Conservation (phyloP, 2,888 invertebrate genomes). For the Oscheius myriophilus region DNA sequence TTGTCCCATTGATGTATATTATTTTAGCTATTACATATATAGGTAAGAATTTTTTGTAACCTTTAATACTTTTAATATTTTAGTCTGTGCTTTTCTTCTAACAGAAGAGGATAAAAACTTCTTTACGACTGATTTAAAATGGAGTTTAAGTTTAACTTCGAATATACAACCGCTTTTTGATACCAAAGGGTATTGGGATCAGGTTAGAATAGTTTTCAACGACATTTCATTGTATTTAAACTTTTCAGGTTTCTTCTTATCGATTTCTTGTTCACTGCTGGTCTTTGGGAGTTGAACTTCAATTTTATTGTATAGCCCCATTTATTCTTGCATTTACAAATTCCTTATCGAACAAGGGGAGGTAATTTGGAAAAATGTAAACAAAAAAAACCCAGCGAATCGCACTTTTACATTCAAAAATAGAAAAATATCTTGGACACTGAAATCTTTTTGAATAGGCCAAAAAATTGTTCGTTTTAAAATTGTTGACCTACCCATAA, state of each 20-base stretch:
- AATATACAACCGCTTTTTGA: slow-evolving; percentile 24
- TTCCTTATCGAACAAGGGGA: too few species aligned
- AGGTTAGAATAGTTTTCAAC: slow-evolving; percentile 13
- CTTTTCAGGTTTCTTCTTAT: slow-evolving; percentile 7
- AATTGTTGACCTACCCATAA: too few species aligned
- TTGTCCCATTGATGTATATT: slow-evolving; percentile 14
- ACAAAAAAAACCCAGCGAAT: too few species aligned
- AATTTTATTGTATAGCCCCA: slow-evolving; percentile 22
- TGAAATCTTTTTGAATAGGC: too few species aligned
- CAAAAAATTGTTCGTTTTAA: too few species aligned
- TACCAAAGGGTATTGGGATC: slow-evolving; percentile 20
- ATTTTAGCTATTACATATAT: slow-evolving; percentile 8
- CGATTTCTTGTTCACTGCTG: slow-evolving; percentile 27
- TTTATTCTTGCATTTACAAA: slow-evolving; percentile 15
- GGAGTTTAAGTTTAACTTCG: slow-evolving; percentile 19
- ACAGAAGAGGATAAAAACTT: background rate
- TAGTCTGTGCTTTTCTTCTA: slow-evolving; percentile 4
- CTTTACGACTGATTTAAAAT: slow-evolving; percentile 18
- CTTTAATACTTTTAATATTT: background rate
- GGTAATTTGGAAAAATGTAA: background rate
- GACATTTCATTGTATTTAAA: background rate
- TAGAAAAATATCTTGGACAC: too few species aligned
- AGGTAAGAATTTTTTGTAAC: slow-evolving; percentile 4
- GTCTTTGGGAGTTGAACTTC: slow-evolving; percentile 28
- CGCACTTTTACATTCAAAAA: too few species aligned